Evolutionary conservation across 2,797 vertebrate genomes (phyloP).

Genomic region (Pangasius djambal): DNA sequence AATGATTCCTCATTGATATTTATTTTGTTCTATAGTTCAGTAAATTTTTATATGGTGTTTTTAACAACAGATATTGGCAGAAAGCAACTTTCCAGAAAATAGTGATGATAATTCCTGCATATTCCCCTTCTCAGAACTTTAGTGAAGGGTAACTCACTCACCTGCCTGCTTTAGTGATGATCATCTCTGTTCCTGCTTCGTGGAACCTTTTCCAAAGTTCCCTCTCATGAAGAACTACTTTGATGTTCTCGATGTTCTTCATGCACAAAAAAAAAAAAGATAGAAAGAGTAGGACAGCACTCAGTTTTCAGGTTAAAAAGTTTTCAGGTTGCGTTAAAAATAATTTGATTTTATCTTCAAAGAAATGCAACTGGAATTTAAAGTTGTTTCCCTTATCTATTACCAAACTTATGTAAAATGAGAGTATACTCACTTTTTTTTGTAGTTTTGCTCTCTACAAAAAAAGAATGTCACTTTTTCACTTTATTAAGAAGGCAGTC

Average conservation of each 20-base stretch:
- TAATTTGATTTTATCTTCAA: background rate
- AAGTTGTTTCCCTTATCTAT: background rate
- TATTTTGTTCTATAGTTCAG: background rate
- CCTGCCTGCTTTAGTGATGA: slow-evolving; percentile 99
- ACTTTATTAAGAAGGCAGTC: background rate
- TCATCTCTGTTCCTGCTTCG: slow-evolving; percentile 97
- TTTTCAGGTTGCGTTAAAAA: background rate
- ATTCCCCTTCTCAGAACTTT: background rate
- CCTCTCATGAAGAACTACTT: slow-evolving; percentile 93
- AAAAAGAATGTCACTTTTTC: slow-evolving; percentile 10
- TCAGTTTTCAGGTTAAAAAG: background rate
- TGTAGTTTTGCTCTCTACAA: background rate
- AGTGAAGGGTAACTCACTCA: slow-evolving; percentile 65
- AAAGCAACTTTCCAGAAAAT: background rate
- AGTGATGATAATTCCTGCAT: background rate
- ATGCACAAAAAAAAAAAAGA: background rate
- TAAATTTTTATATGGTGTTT: background rate
- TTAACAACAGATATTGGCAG: background rate
- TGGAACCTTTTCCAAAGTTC: slow-evolving; percentile 99
- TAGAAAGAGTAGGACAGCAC: background rate
- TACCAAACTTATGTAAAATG: background rate
- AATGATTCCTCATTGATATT: slow-evolving; percentile 6
- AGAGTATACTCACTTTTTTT: background rate
- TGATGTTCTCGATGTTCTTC: slow-evolving; percentile 96
- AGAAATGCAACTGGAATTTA: background rate